A percentile compares a stretch with the other conserved stretches of the same genome.
Evolutionary conservation across 2,888 invertebrate species (phyloP).

Genomic region (Drosophila putrida): DNA sequence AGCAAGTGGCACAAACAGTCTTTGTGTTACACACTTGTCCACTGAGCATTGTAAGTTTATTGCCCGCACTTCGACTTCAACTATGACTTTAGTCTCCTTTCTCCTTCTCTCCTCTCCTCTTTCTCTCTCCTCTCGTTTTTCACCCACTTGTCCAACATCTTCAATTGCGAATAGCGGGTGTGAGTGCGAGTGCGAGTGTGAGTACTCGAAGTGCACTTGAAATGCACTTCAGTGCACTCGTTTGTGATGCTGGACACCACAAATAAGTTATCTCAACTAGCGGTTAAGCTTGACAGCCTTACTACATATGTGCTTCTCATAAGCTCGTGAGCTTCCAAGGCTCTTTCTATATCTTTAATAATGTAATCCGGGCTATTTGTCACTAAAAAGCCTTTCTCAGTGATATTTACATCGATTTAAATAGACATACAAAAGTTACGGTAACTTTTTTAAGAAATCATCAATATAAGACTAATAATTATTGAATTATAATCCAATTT

Average conservation of each 20-base stretch:
- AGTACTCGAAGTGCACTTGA: slow-evolving; percentile 36
- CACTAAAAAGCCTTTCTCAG: not conserved
- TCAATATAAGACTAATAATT: too few species aligned
- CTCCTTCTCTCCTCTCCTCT: not conserved
- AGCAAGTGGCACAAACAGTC: slow-evolving; percentile 7
- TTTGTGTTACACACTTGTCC: slow-evolving; percentile 29
- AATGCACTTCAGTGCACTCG: slow-evolving; percentile 51
- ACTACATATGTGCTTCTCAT: slow-evolving; percentile 27
- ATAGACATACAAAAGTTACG: too few species aligned
- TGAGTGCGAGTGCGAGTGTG: slow-evolving; percentile 21
- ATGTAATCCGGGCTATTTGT: too few species aligned
- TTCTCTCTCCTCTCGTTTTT: too few species aligned
- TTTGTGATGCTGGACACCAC: slow-evolving; percentile 30
- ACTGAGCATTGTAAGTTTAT: slow-evolving; percentile 49
- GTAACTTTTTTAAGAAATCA: too few species aligned
- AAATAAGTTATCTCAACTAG: slow-evolving; percentile 42
- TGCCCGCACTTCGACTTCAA: slow-evolving; percentile 20
- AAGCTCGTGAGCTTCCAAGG: slow-evolving; percentile 1
- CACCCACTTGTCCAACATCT: not conserved
- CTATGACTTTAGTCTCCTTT: slow-evolving; percentile 3
- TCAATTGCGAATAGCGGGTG: slow-evolving; percentile 10
- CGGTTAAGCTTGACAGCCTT: slow-evolving; percentile 25
- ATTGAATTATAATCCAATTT: too few species aligned
- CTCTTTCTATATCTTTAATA: not conserved
- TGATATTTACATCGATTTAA: too few species aligned